Evolutionary conservation across 1,140 invertebrate species (phyloP).

Genomic region (Drosophila persimilis): DNA sequence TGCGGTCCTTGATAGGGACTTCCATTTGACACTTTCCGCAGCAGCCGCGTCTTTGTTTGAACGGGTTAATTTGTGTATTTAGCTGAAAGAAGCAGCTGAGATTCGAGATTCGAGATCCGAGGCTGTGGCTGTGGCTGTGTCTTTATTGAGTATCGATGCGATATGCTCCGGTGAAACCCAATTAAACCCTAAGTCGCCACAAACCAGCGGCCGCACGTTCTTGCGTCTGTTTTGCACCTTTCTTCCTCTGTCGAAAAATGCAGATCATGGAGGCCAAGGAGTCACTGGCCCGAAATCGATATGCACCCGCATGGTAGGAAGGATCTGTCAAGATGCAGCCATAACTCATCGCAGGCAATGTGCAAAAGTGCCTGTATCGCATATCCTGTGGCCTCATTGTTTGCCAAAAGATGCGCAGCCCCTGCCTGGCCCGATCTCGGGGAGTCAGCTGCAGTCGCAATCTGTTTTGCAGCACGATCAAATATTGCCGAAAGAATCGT

Average conservation of each 20-base stretch:
- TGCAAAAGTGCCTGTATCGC: constrained; percentile 80
- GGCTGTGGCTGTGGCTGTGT: neutral
- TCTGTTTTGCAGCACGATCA: constrained; percentile 74
- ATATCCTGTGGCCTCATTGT: constrained; percentile 75
- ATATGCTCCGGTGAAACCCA: constrained; percentile 28
- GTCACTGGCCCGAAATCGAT: constrained; percentile 60
- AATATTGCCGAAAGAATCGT: constrained; percentile 65
- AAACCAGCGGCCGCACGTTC: constrained; percentile 68
- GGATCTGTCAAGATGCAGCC: constrained; percentile 53
- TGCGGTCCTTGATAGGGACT: constrained; percentile 35
- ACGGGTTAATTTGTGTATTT: constrained; percentile 80
- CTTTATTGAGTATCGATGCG: constrained; percentile 58
- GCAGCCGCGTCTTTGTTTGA: constrained; percentile 51
- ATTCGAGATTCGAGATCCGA: too few species aligned
- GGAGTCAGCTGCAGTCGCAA: constrained; percentile 74
- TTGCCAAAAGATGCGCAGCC: constrained; percentile 49
- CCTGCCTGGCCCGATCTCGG: constrained; percentile 8
- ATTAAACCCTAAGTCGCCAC: constrained; percentile 72
- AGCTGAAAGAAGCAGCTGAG: constrained; percentile 33
- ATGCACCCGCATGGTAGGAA: constrained; percentile 60
- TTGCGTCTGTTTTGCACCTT: constrained; percentile 60
- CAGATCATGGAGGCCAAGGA: constrained; percentile 59
- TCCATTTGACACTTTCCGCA: constrained; percentile 59
- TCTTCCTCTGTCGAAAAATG: constrained; percentile 19
- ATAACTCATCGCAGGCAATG: constrained; percentile 75